These are phyloP conservation scores for Epinephelus coioides DNA, from an alignment of 2,797 vertebrate species.

Conservation along the genomic window DNA sequence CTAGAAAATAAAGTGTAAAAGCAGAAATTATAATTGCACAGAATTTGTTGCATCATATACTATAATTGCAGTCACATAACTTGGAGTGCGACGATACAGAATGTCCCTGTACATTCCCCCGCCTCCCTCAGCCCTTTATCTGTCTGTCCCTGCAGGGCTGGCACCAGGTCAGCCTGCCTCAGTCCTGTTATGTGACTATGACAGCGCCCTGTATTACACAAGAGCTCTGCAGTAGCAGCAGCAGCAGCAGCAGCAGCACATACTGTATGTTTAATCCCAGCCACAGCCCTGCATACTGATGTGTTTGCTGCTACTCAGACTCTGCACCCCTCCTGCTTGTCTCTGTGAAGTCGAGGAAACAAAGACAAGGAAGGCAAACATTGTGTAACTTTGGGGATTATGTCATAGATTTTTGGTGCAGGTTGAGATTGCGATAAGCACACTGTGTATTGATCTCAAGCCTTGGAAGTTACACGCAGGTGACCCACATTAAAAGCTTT, in stretches of 20 bases:
- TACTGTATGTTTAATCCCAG: constrained; percentile 32
- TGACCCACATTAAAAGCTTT: constrained; percentile 23
- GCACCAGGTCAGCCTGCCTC: constrained; percentile 56
- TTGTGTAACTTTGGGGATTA: constrained; percentile 27
- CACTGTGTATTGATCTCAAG: constrained; percentile 20
- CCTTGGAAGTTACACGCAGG: neutral
- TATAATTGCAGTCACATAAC: neutral
- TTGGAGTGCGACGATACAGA: neutral
- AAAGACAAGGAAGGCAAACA: constrained; percentile 32
- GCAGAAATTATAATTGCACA: neutral
- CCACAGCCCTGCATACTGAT: neutral
- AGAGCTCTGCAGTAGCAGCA: constrained; percentile 70
- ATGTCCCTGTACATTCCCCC: neutral
- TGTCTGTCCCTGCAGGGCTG: constrained; percentile 59
- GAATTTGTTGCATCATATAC: neutral
- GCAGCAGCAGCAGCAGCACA: constrained; percentile 39
- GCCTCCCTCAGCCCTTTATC: constrained; percentile 28
- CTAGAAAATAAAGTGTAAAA: neutral
- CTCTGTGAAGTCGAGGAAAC: constrained; percentile 26
- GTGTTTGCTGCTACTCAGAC: constrained; percentile 20
- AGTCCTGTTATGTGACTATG: constrained; percentile 70
- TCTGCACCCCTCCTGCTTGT: constrained; percentile 10
- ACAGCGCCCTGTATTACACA: constrained; percentile 74
- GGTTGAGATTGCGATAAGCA: constrained; percentile 27
- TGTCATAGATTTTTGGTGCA: constrained; percentile 22